A percentile compares a stretch with the other conserved stretches of the same genome.
Conservation (phyloP, 92 coral and sea anemone genomes). For the Micromussa lordhowensis region DNA sequence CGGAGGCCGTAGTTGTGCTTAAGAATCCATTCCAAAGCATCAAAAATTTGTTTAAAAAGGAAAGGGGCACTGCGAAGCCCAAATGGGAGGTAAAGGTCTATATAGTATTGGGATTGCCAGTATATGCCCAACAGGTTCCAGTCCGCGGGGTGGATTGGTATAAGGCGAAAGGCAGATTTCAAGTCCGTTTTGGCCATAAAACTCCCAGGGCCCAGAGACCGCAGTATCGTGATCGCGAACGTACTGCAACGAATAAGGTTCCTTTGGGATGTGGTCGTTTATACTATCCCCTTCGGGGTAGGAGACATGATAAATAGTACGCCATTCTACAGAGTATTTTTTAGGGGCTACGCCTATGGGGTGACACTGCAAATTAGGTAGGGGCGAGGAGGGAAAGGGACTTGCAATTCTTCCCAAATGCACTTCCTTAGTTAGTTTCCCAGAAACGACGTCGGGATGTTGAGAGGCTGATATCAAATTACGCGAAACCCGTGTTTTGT, state of each 20-base stretch:
- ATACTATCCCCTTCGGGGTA: slow-evolving; percentile 68
- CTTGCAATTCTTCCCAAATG: slow-evolving; percentile 36
- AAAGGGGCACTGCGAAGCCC: slow-evolving; percentile 71
- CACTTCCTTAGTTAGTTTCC: slow-evolving; percentile 3
- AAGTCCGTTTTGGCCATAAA: slow-evolving; percentile 74
- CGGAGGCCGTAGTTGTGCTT: slow-evolving; percentile 44
- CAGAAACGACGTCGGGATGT: slow-evolving; percentile 38
- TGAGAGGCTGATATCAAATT: slow-evolving; percentile 38
- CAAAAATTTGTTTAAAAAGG: slow-evolving; percentile 63
- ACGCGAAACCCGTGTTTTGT: slow-evolving; percentile 12
- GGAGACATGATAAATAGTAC: slow-evolving; percentile 32
- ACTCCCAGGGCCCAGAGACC: slow-evolving; percentile 47
- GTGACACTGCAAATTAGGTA: slow-evolving; percentile 35
- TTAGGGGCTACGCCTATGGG: slow-evolving; percentile 36
- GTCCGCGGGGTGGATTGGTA: slow-evolving; percentile 57
- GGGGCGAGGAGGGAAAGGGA: slow-evolving; percentile 36
- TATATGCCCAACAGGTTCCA: slow-evolving; percentile 67
- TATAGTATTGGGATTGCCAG: slow-evolving; percentile 59
- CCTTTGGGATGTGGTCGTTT: slow-evolving; percentile 64
- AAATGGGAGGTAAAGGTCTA: slow-evolving; percentile 54
- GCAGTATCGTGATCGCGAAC: slow-evolving; percentile 59
- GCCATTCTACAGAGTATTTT: slow-evolving; percentile 22
- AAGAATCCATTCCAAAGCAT: slow-evolving; percentile 69
- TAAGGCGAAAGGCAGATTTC: slow-evolving; percentile 64
- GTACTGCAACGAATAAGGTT: slow-evolving; percentile 65